Conservation (phyloP, 2,888 invertebrate species). For the Ennomos erosarius region DNA sequence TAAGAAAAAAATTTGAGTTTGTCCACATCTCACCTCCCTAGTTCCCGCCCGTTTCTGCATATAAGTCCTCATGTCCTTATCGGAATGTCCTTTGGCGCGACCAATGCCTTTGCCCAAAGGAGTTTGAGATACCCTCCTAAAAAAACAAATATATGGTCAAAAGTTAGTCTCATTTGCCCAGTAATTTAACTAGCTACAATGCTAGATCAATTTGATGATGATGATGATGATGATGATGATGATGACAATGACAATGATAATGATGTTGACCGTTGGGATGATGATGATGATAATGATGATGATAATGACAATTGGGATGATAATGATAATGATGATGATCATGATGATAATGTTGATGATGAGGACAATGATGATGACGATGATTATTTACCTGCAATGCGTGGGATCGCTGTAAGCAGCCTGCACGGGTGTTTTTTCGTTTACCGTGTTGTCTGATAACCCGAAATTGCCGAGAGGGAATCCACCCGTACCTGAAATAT, state of each 20-base stretch:
- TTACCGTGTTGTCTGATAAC: slow-evolving; percentile 46
- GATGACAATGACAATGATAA: too few species aligned
- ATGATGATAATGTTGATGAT: too few species aligned
- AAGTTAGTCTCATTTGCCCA: too few species aligned
- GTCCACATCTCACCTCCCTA: slow-evolving; percentile 67
- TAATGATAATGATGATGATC: too few species aligned
- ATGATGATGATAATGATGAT: too few species aligned
- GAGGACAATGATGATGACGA: slow-evolving; percentile 11
- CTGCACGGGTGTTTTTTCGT: slow-evolving; percentile 65
- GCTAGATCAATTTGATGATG: too few species aligned
- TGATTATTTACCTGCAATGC: slow-evolving; percentile 62
- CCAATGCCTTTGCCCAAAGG: slow-evolving; percentile 76
- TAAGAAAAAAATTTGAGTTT: too few species aligned
- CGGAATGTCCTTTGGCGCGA: slow-evolving; percentile 85
- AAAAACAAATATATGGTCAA: too few species aligned
- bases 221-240: too few species aligned
- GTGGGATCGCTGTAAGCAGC: slow-evolving; percentile 74
- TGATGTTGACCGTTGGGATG: too few species aligned
- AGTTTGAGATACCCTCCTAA: slow-evolving; percentile 64
- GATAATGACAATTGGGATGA: too few species aligned
- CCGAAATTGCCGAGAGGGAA: slow-evolving; percentile 64
- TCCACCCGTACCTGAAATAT: slow-evolving; percentile 56
- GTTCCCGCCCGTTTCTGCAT: slow-evolving; percentile 70
- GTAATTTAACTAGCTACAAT: too few species aligned
- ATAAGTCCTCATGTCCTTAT: slow-evolving; percentile 81